Percentiles rank a stretch among this genome's conserved stretches.
These are phyloP conservation scores for Eulithis prunata DNA, from an alignment of 2,888 invertebrate genomes.

Conservation along the genomic window DNA sequence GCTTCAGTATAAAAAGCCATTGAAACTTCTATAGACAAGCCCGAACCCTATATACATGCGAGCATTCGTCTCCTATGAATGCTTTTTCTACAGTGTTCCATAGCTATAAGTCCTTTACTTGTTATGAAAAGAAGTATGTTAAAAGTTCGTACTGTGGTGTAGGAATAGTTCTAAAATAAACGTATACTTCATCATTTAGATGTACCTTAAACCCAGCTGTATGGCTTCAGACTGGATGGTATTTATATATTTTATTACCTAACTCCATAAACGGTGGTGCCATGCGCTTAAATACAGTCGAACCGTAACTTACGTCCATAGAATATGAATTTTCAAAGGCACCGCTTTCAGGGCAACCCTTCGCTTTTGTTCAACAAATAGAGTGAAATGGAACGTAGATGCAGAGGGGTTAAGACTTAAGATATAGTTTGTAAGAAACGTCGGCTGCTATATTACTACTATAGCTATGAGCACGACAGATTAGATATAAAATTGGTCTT, in stretches of 20 bases:
- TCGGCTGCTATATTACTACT: background rate
- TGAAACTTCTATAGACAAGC: slow-evolving; percentile 20
- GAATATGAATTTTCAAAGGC: slow-evolving; percentile 38
- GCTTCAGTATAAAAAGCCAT: slow-evolving; percentile 30
- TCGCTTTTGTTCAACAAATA: slow-evolving; percentile 46
- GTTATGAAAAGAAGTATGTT: too few relatives aligned
- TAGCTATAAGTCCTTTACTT: too few relatives aligned
- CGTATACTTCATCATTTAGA: too few relatives aligned
- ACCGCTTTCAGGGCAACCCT: slow-evolving; percentile 45
- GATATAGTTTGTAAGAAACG: slow-evolving; percentile 11
- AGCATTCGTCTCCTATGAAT: background rate
- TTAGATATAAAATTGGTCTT: too few relatives aligned
- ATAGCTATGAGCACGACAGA: background rate
- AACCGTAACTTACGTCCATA: slow-evolving; percentile 16
- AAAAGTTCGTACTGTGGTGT: too few relatives aligned
- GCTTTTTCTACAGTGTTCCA: too few relatives aligned
- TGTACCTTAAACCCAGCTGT: too few relatives aligned
- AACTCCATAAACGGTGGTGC: background rate
- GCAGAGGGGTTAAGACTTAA: background rate
- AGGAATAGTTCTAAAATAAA: too few relatives aligned
- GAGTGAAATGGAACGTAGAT: slow-evolving; percentile 41
- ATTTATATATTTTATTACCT: too few relatives aligned
- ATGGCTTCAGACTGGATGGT: too few relatives aligned
- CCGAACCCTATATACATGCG: background rate
- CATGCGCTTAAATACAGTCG: background rate